These are phyloP conservation scores for Drosophila gunungcola DNA, from an alignment of 1,140 invertebrate species.

Conservation along the genomic window DNA sequence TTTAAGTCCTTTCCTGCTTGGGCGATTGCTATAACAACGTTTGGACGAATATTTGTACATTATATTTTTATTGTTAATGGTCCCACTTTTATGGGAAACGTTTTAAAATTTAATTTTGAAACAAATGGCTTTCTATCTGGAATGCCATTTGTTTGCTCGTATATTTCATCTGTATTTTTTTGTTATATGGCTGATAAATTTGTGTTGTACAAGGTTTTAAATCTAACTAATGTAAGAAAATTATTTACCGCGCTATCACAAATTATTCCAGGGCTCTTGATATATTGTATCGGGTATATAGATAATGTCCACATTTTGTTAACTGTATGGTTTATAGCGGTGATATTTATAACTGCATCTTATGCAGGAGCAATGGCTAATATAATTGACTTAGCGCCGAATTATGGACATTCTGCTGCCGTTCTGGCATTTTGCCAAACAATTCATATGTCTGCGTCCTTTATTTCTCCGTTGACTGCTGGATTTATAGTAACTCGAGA, in stretches of 20 bases:
- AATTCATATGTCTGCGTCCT: constrained; percentile 91
- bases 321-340: constrained; percentile 89
- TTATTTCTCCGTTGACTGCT: constrained; percentile 88
- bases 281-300: constrained; percentile 88
- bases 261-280: constrained; percentile 89
- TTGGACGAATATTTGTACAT: constrained; percentile 90
- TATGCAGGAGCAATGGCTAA: constrained; percentile 92
- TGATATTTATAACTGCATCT: constrained; percentile 89
- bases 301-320: constrained; percentile 88
- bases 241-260: constrained; percentile 89
- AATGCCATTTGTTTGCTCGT: constrained; percentile 89
- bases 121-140: constrained; percentile 89
- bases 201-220: constrained; percentile 86
- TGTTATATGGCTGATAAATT: constrained; percentile 90
- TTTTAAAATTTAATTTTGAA: constrained; percentile 89
- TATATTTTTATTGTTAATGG: constrained; percentile 90
- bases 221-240: constrained; percentile 88
- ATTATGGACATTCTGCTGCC: constrained; percentile 88
- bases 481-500: constrained; percentile 86
- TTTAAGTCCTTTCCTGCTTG: constrained; percentile 91
- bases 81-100: constrained; percentile 90
- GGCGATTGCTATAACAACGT: constrained; percentile 91
- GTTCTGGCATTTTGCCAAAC: constrained; percentile 91
- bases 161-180: constrained; percentile 89
- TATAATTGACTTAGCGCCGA: constrained; percentile 90